A percentile compares a stretch with the other conserved stretches of the same genome.
phyloP scores from a whole-genome alignment of 2,888 invertebrate genomes.

The Tyria jacobaeae region DNA sequence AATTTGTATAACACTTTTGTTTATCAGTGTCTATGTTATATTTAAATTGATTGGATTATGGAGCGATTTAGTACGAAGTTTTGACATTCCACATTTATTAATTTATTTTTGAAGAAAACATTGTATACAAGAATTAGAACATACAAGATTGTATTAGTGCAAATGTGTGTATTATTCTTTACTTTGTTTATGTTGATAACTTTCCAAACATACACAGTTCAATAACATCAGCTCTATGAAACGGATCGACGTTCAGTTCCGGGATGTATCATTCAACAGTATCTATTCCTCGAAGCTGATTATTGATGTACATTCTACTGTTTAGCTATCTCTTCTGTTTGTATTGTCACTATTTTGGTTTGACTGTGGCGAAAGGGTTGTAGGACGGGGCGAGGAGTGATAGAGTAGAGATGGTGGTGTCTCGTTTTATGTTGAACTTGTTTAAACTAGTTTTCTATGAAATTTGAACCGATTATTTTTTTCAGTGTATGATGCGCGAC shows the following conservation, averaged over 20 bases:
- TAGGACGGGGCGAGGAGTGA: conserved; percentile 4
- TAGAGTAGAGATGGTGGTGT: neutral
- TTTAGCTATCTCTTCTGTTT: conserved; percentile 13
- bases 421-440: neutral
- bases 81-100: no score
- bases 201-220: conserved; percentile 1
- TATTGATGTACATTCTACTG: conserved; percentile 18
- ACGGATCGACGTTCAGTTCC: conserved; percentile 28
- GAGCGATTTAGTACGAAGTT: no score
- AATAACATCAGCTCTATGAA: neutral
- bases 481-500: no score
- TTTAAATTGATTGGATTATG: no score
- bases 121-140: no score
- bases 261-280: conserved; percentile 37
- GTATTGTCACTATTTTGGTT: conserved; percentile 17
- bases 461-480: no score
- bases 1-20: no score
- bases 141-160: neutral
- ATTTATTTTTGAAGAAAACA: no score
- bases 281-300: conserved; percentile 18
- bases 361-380: conserved; percentile 15
- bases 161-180: neutral
- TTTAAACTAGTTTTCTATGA: no score
- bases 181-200: neutral
- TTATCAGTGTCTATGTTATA: no score